Conservation (phyloP, 2,797 vertebrate species). For the Characodon lateralis region DNA sequence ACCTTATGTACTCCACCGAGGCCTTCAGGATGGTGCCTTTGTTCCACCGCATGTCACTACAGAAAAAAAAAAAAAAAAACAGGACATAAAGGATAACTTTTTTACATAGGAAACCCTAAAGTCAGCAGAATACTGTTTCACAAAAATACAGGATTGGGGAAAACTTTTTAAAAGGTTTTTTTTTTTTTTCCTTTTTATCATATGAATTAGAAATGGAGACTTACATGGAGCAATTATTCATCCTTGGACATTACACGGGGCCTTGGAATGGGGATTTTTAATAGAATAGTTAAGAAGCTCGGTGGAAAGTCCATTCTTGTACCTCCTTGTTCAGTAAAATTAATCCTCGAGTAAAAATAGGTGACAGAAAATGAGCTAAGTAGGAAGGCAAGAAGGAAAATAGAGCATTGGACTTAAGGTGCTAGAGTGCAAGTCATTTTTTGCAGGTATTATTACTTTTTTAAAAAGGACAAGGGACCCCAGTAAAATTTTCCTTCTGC, state of each 20-base stretch:
- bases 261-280: slow-evolving; percentile 98
- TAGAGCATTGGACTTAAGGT: slow-evolving; percentile 86
- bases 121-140: slow-evolving; percentile 84
- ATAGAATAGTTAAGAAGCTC: slow-evolving; percentile 99
- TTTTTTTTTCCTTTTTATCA: slow-evolving; percentile 77
- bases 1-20: slow-evolving; percentile 99
- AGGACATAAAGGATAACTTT: slow-evolving; percentile 87
- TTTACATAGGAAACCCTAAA: slow-evolving; percentile 78
- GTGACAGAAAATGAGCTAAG: slow-evolving; percentile 86
- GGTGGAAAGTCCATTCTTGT: slow-evolving; percentile 84
- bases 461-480: slow-evolving; percentile 59
- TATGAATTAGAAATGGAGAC: slow-evolving; percentile 97
- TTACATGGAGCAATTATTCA: slow-evolving; percentile 98
- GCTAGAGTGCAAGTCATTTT: slow-evolving; percentile 84
- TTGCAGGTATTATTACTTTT: slow-evolving; percentile 81
- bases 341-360: slow-evolving; percentile 99
- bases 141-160: slow-evolving; percentile 65
- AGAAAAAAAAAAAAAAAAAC: slow-evolving; percentile 44
- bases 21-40: slow-evolving; percentile 99
- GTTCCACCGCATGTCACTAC: slow-evolving; percentile 99
- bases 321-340: slow-evolving; percentile 94
- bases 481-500: slow-evolving; percentile 77
- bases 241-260: slow-evolving; percentile 94
- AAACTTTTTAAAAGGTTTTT: slow-evolving; percentile 72
- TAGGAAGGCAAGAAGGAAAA: slow-evolving; percentile 69